Percentiles rank a stretch among this genome's conserved stretches.
Conservation (phyloP, 2,113 vertebrate genomes). For the Dasypus novemcinctus region DNA sequence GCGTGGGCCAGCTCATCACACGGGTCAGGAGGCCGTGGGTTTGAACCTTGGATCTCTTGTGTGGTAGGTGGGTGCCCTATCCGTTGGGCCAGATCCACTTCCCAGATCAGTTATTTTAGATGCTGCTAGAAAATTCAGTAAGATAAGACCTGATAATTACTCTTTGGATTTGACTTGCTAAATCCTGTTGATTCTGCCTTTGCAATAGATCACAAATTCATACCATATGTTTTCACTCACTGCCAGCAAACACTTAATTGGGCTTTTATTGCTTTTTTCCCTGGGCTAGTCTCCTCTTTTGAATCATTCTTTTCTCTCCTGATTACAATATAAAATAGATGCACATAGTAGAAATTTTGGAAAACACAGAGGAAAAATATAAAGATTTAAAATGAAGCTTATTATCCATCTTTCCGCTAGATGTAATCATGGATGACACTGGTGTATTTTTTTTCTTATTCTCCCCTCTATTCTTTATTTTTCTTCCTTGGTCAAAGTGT, state of each 20-base stretch:
- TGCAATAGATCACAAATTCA: not conserved
- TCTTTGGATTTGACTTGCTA: conserved; percentile 25
- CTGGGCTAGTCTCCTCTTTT: not conserved
- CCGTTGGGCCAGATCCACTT: too few species aligned
- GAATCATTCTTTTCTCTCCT: not conserved
- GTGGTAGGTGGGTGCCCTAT: too few species aligned
- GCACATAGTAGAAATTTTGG: not conserved
- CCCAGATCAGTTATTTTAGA: not conserved
- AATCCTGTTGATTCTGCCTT: conserved; percentile 7
- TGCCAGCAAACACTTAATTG: not conserved
- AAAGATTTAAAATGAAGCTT: not conserved
- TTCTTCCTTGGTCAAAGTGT: conserved; percentile 15
- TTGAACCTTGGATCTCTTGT: too few species aligned
- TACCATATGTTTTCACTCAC: not conserved
- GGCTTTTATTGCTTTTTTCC: not conserved
- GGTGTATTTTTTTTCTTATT: not conserved
- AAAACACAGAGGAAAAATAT: not conserved
- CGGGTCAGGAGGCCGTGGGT: too few species aligned
- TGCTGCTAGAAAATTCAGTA: not conserved
- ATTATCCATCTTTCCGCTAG: not conserved
- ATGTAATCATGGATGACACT: not conserved
- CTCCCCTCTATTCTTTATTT: not conserved
- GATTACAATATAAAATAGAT: not conserved
- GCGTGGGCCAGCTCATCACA: too few species aligned
- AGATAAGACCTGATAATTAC: not conserved